Base-by-base conservation (phyloP, 2,888 invertebrate species). In the Calameuta pallipes region DNA sequence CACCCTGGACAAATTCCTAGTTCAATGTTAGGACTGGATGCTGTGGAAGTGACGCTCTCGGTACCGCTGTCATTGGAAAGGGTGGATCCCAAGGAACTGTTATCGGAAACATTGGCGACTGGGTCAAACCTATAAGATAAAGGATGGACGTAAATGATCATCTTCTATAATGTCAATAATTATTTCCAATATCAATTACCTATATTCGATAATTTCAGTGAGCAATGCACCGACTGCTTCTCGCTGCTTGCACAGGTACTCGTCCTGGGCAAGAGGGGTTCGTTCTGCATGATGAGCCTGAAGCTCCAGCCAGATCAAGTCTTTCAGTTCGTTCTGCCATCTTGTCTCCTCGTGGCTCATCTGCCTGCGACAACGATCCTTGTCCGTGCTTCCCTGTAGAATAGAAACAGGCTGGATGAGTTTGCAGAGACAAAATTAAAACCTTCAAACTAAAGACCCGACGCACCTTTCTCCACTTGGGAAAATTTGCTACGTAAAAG, bases 221-320 rank as follows among this genome's bases (percentile, higher is more conserved):
- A 98, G 93, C 77, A 97, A 92, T 69, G 93, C 92, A 13, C 94
- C 95, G 81, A 97, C 95, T 78, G 94, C 93, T 86, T 95, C 94
- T 70, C 97, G 93, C 85, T 96, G 96, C 73, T 94, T 92, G 87
- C 96, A 96, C 31, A 98, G 92, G 89, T 94, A 95, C 79, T 94
- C 94, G 90, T 97, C 97, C 91, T 97, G 97, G 86, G 96, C 96
- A 76, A 95, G 94, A 31, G 95, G 93, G 1, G 94, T 94, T 74
- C 96, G 93, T 82, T 96, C 96, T 0, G 96, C 96, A 83, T 96
- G 94, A 93, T 95, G 95, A 0, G 98, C 98, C 91, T 97, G 96
- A 81, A 98, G 92, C 92, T 98, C 98, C 85, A 98, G 92, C 98
- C 98, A 98, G 85, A 98, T 96, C 84, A 97, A 93, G 92, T 98